Evolutionary conservation across 1,140 invertebrate genomes (phyloP).

Genomic region (Leptopilina clavipes): DNA sequence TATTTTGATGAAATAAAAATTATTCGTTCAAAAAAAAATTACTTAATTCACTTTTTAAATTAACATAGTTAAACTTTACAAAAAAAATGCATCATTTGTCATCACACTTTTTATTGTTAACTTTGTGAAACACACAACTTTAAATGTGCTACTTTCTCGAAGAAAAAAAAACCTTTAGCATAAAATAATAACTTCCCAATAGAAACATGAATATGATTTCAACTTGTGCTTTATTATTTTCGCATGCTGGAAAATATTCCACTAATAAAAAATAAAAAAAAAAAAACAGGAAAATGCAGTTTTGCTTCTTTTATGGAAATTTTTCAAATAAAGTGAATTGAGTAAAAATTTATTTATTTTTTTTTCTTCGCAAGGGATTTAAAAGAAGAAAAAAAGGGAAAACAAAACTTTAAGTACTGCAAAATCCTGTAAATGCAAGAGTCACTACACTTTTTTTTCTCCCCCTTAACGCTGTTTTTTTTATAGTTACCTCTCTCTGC

Average conservation of each 20-base stretch:
- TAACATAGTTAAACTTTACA: too few species aligned
- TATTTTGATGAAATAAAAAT: too few species aligned
- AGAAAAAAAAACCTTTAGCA: neutral
- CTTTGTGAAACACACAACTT: neutral
- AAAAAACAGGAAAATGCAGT: neutral
- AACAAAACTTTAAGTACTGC: neutral
- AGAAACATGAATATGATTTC: conserved; percentile 23
- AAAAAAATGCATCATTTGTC: too few species aligned
- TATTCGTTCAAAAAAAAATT: too few species aligned
- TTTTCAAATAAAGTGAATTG: conserved; percentile 1
- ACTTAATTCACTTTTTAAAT: too few species aligned
- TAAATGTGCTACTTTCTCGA: neutral
- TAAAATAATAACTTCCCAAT: conserved; percentile 20
- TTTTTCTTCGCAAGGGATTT: neutral
- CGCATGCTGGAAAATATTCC: neutral
- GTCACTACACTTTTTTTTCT: neutral
- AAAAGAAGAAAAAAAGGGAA: neutral
- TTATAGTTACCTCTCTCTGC: neutral
- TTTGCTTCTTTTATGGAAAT: neutral
- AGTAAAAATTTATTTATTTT: neutral
- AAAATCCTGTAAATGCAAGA: conserved; percentile 7
- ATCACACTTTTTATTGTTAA: neutral
- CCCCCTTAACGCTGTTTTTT: neutral
- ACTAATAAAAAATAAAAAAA: neutral
- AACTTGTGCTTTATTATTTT: neutral